phyloP scores from a whole-genome alignment of 2,888 invertebrate genomes.

The Stramonita haemastoma region DNA sequence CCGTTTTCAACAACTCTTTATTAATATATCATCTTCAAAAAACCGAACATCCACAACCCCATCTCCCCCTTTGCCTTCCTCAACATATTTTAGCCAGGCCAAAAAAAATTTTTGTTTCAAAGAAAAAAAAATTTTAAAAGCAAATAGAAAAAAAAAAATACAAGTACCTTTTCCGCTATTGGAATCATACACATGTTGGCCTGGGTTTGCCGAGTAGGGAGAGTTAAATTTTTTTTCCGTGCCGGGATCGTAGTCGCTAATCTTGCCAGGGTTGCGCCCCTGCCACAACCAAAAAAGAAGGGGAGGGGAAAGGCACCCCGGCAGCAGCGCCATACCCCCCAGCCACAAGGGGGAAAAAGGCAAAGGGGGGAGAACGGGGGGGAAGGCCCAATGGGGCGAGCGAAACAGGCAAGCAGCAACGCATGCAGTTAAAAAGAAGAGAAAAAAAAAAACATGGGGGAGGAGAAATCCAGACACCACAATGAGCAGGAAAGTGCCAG shows the following conservation, averaged over 20 bases:
- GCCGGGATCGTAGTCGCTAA: constrained; percentile 62
- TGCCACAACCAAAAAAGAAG: constrained; percentile 28
- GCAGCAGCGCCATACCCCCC: constrained; percentile 14
- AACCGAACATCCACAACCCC: too few species aligned
- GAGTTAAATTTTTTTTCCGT: constrained; percentile 56
- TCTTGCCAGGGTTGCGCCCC: constrained; percentile 61
- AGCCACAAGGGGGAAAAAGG: background rate
- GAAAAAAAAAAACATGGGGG: too few species aligned
- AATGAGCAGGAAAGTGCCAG: background rate
- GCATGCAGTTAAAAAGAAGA: constrained; percentile 13
- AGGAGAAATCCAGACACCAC: background rate
- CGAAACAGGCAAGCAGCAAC: background rate
- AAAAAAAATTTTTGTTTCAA: background rate
- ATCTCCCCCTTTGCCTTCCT: too few species aligned
- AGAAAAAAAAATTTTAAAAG: background rate
- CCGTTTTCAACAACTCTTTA: background rate
- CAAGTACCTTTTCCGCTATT: constrained; percentile 64
- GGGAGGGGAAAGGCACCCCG: constrained; percentile 39
- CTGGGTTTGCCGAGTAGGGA: constrained; percentile 59
- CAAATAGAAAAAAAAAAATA: background rate
- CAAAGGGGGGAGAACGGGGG: constrained; percentile 17
- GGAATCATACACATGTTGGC: constrained; percentile 66
- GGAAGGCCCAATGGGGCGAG: background rate
- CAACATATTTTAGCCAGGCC: too few species aligned
- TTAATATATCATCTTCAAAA: background rate